Percentiles rank a stretch among this genome's conserved stretches.
These are phyloP conservation scores for Enteromius thamalakanensis DNA, from an alignment of 2,797 vertebrate genomes.

Conservation along the genomic window DNA sequence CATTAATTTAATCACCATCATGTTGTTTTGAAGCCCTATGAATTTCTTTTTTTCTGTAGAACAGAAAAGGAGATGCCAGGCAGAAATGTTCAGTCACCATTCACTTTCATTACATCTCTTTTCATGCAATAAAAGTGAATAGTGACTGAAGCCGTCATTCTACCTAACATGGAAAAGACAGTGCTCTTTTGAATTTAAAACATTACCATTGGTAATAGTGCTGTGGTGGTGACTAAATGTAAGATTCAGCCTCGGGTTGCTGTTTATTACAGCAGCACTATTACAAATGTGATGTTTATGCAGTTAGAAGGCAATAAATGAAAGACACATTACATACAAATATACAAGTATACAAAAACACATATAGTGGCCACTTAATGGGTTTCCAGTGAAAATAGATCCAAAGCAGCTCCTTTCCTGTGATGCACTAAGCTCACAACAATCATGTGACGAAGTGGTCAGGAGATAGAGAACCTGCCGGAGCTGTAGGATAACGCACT, in stretches of 20 bases:
- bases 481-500: slow-evolving; percentile 25
- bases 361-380: not conserved
- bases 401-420: not conserved
- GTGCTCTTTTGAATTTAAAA: not conserved
- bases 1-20: not conserved
- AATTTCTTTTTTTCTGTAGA: slow-evolving; percentile 1
- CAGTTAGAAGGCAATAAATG: not conserved
- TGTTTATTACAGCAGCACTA: not conserved
- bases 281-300: not conserved
- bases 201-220: not conserved
- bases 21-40: not conserved
- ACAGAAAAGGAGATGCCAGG: not conserved
- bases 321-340: not conserved
- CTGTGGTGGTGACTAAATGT: not conserved
- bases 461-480: slow-evolving; percentile 1
- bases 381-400: not conserved
- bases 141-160: not conserved
- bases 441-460: slow-evolving; percentile 21
- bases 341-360: not conserved
- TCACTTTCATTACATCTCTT: not conserved
- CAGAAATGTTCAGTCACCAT: not conserved
- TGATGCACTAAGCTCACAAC: slow-evolving; percentile 13
- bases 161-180: not conserved
- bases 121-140: not conserved
- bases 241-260: not conserved